Conservation (phyloP, 2,113 vertebrate genomes). For the Tupaia chinensis region DNA sequence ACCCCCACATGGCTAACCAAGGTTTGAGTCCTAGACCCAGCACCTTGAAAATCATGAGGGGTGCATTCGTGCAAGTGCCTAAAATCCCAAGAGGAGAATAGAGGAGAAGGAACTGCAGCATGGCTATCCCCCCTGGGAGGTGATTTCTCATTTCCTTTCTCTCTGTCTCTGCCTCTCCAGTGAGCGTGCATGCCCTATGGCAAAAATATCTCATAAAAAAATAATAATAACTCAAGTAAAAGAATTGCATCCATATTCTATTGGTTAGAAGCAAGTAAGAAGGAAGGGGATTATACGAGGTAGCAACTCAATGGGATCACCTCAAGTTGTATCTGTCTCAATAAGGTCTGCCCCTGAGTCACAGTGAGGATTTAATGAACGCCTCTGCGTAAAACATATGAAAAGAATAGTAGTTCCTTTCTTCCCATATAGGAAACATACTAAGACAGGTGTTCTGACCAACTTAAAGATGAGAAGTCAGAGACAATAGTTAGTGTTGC, state of each 20-base stretch:
- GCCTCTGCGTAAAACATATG: neutral
- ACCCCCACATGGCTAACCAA: too few species aligned
- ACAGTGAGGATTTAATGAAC: neutral
- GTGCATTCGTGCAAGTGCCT: too few species aligned
- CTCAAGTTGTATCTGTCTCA: neutral
- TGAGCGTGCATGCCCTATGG: too few species aligned
- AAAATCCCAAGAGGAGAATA: too few species aligned
- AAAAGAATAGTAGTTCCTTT: neutral
- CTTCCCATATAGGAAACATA: neutral
- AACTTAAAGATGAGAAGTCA: neutral
- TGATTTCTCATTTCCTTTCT: too few species aligned
- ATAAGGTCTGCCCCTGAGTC: neutral
- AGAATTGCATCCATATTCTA: neutral
- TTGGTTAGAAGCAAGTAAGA: neutral
- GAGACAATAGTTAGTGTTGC: neutral
- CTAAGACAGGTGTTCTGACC: neutral
- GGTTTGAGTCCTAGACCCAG: too few species aligned
- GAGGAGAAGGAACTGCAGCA: too few species aligned
- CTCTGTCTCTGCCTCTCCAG: too few species aligned
- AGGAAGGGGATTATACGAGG: neutral
- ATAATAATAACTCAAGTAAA: too few species aligned
- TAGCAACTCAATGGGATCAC: neutral
- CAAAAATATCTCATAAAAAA: too few species aligned
- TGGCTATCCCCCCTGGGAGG: too few species aligned
- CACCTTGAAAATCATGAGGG: too few species aligned